Base-by-base conservation (phyloP, 2,888 invertebrate species). In the Muschampia staudingeri region DNA sequence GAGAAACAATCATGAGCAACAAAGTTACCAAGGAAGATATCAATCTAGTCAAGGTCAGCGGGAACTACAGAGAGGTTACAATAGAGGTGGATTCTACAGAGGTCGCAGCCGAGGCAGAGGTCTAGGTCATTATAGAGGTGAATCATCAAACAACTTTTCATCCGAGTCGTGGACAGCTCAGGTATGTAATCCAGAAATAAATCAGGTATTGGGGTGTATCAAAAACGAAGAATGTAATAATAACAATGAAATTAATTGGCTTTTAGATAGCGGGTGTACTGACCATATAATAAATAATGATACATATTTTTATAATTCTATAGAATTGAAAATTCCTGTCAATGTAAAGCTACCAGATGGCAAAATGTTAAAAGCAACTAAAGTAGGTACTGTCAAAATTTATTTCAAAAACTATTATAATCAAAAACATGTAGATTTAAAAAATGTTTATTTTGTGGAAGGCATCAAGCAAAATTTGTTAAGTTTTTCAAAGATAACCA, bases 241-340 rank as follows among this genome's bases (percentile, higher is more conserved):
- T 85, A 80, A 83, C 69, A 67, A 16, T 84, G 84, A 84, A 86
- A 85, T 88, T 71, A 81, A 85, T 42, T 88, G 86, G 86, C 71
- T 88, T 44, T 86, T 87, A 79, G 87, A 87, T 80, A 88, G 88
- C 85, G 87, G 86, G 4, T 89, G 88, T 82, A 87, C 79, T 4
- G 80, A 81, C 12, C 80, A 81, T 71, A 81, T 81, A 40, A 76
- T 81, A 76, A 70, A 81, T 34, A 40, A 76, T n/a, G 76, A 76
- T 48, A 48, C 16, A 12, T 76, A 34, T 48, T 76, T 67, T 48
- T 61, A 76, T 70, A 65, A 81, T 14, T 70, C 1, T 25, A 14
- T n/a, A 61, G 30, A 67, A 52, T 80, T 61, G 0, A 61, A 61
- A 30, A 61, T 12, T 12, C 61, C 61, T 61, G 11, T 61, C 11